These are phyloP conservation scores for Lithosia quadra DNA, from an alignment of 2,888 invertebrate species.

Conservation along the genomic window DNA sequence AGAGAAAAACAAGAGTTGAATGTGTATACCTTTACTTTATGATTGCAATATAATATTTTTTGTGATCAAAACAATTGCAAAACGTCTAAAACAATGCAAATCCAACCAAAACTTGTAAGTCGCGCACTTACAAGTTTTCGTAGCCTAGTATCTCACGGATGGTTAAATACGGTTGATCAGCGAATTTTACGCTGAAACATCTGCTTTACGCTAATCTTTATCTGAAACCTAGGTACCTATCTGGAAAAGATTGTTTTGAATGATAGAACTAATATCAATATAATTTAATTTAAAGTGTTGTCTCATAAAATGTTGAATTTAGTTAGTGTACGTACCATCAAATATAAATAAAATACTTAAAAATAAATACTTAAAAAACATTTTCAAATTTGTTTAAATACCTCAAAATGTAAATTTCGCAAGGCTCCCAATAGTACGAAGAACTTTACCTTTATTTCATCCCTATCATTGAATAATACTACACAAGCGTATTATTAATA, in stretches of 20 bases:
- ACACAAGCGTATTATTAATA: background rate
- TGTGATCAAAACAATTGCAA: background rate
- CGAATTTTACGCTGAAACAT: background rate
- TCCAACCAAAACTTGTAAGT: background rate
- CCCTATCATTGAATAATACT: too few relatives aligned
- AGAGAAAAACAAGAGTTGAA: constrained; percentile 7
- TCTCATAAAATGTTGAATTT: too few relatives aligned
- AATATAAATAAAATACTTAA: too few relatives aligned
- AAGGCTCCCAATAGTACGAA: too few relatives aligned
- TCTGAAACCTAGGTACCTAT: too few relatives aligned
- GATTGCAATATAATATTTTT: background rate
- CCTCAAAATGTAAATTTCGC: background rate
- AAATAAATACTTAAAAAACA: too few relatives aligned
- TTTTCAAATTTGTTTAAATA: too few relatives aligned
- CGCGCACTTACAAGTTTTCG: background rate
- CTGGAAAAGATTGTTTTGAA: background rate
- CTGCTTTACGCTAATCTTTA: background rate
- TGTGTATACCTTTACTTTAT: background rate
- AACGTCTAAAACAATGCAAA: background rate
- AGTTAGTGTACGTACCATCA: too few relatives aligned
- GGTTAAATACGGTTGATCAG: background rate
- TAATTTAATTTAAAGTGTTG: too few relatives aligned
- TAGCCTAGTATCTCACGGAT: background rate
- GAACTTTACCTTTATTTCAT: too few relatives aligned
- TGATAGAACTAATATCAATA: background rate